Evolutionary conservation across 2,797 vertebrate species (phyloP).

Genomic region (Antrozous pallidus): DNA sequence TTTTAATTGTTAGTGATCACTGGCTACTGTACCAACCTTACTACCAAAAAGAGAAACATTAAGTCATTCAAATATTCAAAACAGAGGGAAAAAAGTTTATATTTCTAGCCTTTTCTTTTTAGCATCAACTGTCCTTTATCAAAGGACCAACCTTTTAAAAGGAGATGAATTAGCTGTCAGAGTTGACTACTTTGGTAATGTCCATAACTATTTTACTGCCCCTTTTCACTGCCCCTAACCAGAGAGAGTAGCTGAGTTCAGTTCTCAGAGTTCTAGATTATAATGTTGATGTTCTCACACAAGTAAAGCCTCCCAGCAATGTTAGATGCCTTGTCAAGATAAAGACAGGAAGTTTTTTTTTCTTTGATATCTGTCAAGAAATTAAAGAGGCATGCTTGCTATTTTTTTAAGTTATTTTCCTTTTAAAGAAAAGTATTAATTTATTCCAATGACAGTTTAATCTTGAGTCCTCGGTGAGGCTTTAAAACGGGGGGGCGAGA

Average conservation of each 20-base stretch:
- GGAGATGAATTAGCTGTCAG: background rate
- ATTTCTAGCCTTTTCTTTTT: background rate
- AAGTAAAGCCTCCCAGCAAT: background rate
- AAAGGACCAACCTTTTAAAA: conserved; percentile 18
- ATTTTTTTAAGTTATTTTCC: background rate
- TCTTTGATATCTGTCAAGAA: conserved; percentile 34
- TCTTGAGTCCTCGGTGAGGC: background rate
- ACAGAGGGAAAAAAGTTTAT: background rate
- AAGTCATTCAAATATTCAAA: conserved; percentile 5
- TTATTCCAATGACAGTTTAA: conserved; percentile 25
- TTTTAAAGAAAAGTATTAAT: conserved; percentile 13
- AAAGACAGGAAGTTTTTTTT: conserved; percentile 6
- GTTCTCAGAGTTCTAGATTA: background rate
- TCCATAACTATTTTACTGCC: background rate
- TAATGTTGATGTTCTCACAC: background rate
- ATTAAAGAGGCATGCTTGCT: background rate
- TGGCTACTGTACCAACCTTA: conserved; percentile 58
- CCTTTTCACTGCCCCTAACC: background rate
- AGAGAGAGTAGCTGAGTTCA: background rate
- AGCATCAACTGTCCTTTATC: background rate
- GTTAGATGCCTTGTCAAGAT: background rate
- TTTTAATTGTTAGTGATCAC: conserved; percentile 47
- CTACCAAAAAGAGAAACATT: conserved; percentile 63
- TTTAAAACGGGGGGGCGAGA: background rate
- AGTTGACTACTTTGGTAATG: conserved; percentile 6